Evolutionary conservation across 2,888 invertebrate genomes (phyloP).

Genomic region (Drosophila nr. perissopoda): DNA sequence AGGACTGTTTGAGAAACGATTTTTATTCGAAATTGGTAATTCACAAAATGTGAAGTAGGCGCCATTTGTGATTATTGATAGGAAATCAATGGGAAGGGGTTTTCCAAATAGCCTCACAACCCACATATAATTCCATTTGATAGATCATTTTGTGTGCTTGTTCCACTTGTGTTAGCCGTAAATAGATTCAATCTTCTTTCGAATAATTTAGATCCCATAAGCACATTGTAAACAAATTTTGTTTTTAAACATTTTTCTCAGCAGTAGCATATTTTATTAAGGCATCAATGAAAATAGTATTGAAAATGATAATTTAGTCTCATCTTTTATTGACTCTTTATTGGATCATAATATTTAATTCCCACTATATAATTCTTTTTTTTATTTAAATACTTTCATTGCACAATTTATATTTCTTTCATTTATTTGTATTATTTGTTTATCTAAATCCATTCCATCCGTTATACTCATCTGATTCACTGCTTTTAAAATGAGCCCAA

Average conservation of each 20-base stretch:
- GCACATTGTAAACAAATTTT: not conserved
- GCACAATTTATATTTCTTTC: not conserved
- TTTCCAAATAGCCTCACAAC: not conserved
- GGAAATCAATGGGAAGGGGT: not conserved
- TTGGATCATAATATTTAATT: not conserved
- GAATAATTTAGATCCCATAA: not conserved
- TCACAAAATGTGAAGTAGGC: constrained; percentile 13
- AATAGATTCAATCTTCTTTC: not conserved
- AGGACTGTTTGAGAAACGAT: constrained; percentile 5
- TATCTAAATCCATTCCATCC: no score
- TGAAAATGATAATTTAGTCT: no score
- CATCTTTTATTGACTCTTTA: not conserved
- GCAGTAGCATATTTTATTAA: not conserved
- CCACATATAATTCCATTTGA: not conserved
- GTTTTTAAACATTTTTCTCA: not conserved
- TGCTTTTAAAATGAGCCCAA: constrained; percentile 1
- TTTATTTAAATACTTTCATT: not conserved
- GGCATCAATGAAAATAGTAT: not conserved
- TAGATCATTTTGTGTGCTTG: not conserved
- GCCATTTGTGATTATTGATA: constrained; percentile 1
- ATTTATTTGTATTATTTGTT: not conserved
- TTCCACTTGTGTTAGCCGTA: not conserved
- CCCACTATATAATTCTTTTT: not conserved
- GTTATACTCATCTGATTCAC: not conserved
- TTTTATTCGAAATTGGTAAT: constrained; percentile 23